Base-by-base conservation (phyloP, 2,888 invertebrate species). In the Drosophila lutescens region DNA sequence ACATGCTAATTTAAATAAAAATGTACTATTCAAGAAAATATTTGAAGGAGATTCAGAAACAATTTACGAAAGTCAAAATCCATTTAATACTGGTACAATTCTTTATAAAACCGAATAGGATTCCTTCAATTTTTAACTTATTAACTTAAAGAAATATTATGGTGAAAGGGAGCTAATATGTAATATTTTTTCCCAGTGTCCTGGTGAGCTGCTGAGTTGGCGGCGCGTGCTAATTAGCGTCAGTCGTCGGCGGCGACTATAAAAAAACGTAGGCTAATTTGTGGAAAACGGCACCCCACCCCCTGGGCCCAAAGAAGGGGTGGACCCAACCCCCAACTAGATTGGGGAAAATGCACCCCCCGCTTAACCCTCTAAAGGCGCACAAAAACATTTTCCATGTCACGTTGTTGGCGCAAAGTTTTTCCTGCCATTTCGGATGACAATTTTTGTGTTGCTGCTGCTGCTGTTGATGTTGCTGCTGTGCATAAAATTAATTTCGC, bases 221-320 rank as follows among this genome's bases (percentile, higher is more conserved):
- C 77, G 87, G 89, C 89, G 71, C 88, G 86, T 78, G 86, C 88
- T 85, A 89, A 85, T 85, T 85, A 85, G 89, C 88, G 88, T 87
- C 85, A 81, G 72, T 81, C 78, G 88, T 77, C 83, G 68, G 68
- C 41, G 69, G 53, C 76, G 44, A 60, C 46, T 61, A 73, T 73
- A 72, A 67, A 76, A 77, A 77, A 88, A 85, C 85, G 86, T 79
- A 87, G 76, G 74, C 86, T 89, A 89, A 86, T 88, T 89, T 86
- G 86, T 86, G 86, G 88, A 88, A 86, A 85, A 80, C 65, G 78
- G 58, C 66, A 63, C 69, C 71, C 83, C 78, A 65, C 40, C 44
- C 36, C 44, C 38, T 9, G 30, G 17, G 12, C 17, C 10, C 26
- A 12, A 23, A 55, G 65, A 60, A 51, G 43, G 44, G 49, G 63